Percentiles rank a stretch among this genome's conserved stretches.
These are phyloP conservation scores for Indicator maculatus DNA, from an alignment of 2,113 vertebrate genomes.

Conservation along the genomic window DNA sequence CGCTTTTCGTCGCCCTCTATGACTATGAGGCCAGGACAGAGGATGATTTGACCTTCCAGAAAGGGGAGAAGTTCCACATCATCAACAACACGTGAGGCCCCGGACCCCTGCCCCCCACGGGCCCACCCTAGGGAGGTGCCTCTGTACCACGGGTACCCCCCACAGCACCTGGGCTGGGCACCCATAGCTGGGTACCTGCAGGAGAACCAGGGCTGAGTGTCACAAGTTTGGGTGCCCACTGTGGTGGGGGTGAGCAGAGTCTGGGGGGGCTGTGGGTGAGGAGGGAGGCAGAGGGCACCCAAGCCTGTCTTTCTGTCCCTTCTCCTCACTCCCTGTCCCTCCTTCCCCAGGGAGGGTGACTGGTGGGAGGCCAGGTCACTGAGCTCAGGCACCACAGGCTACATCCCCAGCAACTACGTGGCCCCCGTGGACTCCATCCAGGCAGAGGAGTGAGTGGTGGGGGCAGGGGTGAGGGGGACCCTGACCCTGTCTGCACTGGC, in stretches of 20 bases:
- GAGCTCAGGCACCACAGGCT: constrained; percentile 87
- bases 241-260: neutral
- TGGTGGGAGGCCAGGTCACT: constrained; percentile 97
- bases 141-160: neutral
- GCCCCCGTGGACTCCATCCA: constrained; percentile 96
- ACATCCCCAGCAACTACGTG: constrained; percentile 96
- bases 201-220: neutral
- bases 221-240: neutral
- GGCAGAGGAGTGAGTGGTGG: constrained; percentile 90
- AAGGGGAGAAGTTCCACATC: constrained; percentile 97
- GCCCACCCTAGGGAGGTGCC: no score
- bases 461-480: neutral
- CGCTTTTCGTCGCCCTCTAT: constrained; percentile 90
- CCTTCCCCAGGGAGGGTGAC: constrained; percentile 86
- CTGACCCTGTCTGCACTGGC: neutral
- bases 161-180: neutral
- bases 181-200: neutral
- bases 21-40: constrained; percentile 93
- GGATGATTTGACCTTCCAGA: constrained; percentile 91
- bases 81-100: constrained; percentile 90
- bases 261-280: neutral
- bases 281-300: no score
- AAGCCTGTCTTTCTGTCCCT: neutral
- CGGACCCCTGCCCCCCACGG: neutral
- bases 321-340: neutral